Conservation (phyloP, 1,140 invertebrate genomes). For the Drosophila persimilis region DNA sequence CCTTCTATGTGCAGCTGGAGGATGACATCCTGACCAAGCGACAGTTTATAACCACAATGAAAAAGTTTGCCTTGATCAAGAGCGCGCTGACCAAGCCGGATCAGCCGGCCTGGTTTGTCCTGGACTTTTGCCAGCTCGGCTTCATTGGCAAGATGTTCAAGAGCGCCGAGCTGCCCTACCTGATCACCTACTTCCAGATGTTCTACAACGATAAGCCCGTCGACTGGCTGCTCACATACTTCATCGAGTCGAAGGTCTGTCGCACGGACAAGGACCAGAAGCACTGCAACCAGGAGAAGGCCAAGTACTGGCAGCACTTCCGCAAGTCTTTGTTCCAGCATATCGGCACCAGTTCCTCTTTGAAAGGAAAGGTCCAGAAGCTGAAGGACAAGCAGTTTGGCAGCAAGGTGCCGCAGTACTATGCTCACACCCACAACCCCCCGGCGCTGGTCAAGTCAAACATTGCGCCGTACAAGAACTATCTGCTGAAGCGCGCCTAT, state of each 20-base stretch:
- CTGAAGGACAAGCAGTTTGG: conserved; percentile 98
- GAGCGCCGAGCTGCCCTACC: conserved; percentile 92
- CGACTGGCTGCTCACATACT: conserved; percentile 97
- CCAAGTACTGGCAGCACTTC: conserved; percentile 92
- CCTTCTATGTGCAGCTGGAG: conserved; percentile 95
- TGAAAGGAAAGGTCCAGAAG: conserved; percentile 98
- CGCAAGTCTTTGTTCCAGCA: conserved; percentile 98
- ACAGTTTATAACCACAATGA: conserved; percentile 93
- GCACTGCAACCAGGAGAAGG: conserved; percentile 92
- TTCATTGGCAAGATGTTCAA: conserved; percentile 98
- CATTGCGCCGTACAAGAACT: conserved; percentile 93
- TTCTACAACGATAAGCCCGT: conserved; percentile 96
- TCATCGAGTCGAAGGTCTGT: conserved; percentile 95
- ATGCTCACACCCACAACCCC: conserved; percentile 92
- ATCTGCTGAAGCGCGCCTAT: conserved; percentile 92
- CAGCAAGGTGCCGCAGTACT: conserved; percentile 90
- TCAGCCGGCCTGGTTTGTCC: conserved; percentile 92
- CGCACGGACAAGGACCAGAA: conserved; percentile 94
- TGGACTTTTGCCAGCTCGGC: conserved; percentile 97
- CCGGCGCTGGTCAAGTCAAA: conserved; percentile 89
- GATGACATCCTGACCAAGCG: conserved; percentile 97
- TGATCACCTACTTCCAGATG: conserved; percentile 96
- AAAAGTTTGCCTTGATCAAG: conserved; percentile 92
- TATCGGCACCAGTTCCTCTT: conserved; percentile 96
- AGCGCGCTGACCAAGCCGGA: conserved; percentile 86